phyloP scores from a whole-genome alignment of 1,140 invertebrate genomes.

The Bombus soroeensis region DNA sequence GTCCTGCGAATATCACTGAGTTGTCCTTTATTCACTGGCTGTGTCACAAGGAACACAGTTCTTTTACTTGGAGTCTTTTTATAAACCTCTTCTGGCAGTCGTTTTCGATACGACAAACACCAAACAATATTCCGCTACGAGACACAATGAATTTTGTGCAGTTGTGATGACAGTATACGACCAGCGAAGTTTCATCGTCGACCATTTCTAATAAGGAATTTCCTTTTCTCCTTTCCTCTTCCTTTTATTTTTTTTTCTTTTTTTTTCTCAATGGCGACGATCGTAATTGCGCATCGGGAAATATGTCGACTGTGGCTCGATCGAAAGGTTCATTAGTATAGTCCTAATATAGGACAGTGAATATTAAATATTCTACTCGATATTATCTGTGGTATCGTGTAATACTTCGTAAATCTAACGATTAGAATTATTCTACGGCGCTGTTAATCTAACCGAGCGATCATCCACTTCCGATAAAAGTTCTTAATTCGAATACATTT shows the following conservation, averaged over 20 bases:
- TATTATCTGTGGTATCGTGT: slow-evolving; percentile 16
- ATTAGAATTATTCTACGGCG: slow-evolving; percentile 20
- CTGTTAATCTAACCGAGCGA: background rate
- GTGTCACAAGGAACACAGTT: background rate
- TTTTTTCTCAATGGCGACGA: background rate
- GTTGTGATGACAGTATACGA: background rate
- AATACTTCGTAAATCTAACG: slow-evolving; percentile 11
- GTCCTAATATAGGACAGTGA: slow-evolving; percentile 35
- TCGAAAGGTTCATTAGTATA: background rate
- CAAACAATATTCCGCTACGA: background rate
- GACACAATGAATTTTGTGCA: background rate
- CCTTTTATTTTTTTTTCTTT: background rate
- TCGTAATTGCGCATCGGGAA: background rate
- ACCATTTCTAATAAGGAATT: background rate
- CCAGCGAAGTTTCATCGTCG: background rate
- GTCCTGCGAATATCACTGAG: slow-evolving; percentile 26
- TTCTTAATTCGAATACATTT: background rate
- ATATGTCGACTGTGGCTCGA: background rate
- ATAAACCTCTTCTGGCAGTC: background rate
- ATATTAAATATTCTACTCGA: slow-evolving; percentile 22
- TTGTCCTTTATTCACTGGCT: background rate
- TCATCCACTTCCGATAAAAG: background rate
- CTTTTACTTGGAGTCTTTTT: background rate
- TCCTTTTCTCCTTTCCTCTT: background rate
- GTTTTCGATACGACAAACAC: background rate